phyloP scores from a whole-genome alignment of 2,888 invertebrate species.

The Plebejus anna region DNA sequence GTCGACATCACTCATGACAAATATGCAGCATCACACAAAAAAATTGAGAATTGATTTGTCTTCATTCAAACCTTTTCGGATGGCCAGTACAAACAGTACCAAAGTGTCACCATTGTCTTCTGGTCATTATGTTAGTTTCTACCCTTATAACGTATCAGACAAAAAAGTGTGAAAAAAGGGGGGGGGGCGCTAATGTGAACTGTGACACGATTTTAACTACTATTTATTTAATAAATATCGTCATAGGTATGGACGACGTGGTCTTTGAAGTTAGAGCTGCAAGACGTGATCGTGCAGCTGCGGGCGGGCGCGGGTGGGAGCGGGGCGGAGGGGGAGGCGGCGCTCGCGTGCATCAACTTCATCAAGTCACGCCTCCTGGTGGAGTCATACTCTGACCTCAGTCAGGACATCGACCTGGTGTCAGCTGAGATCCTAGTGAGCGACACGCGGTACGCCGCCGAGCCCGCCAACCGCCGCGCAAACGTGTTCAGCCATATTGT shows the following conservation, averaged over 20 bases:
- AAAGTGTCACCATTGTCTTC: too few relatives aligned
- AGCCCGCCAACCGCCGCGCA: constrained; percentile 84
- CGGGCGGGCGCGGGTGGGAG: constrained; percentile 45
- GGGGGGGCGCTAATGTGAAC: too few relatives aligned
- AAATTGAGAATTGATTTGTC: too few relatives aligned
- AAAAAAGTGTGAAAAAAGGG: too few relatives aligned
- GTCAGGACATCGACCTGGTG: constrained; percentile 94
- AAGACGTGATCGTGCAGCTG: constrained; percentile 90
- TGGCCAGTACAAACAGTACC: too few relatives aligned
- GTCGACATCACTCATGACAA: too few relatives aligned
- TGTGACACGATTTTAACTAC: background rate
- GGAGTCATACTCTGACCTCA: constrained; percentile 92
- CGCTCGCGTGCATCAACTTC: constrained; percentile 93
- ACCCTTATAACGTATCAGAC: too few relatives aligned
- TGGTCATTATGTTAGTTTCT: too few relatives aligned
- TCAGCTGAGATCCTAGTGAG: constrained; percentile 91
- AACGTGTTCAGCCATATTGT: constrained; percentile 95
- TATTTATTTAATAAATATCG: background rate
- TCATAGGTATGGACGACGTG: constrained; percentile 83
- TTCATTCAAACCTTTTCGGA: too few relatives aligned
- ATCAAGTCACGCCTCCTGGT: constrained; percentile 92
- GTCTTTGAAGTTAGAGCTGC: constrained; percentile 90
- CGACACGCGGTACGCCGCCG: constrained; percentile 85
- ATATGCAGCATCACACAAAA: too few relatives aligned
- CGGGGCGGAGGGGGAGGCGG: constrained; percentile 74